Percentiles rank a stretch among this genome's conserved stretches.
These are phyloP conservation scores for Sparus aurata DNA, from an alignment of 2,797 vertebrate genomes.

Conservation along the genomic window DNA sequence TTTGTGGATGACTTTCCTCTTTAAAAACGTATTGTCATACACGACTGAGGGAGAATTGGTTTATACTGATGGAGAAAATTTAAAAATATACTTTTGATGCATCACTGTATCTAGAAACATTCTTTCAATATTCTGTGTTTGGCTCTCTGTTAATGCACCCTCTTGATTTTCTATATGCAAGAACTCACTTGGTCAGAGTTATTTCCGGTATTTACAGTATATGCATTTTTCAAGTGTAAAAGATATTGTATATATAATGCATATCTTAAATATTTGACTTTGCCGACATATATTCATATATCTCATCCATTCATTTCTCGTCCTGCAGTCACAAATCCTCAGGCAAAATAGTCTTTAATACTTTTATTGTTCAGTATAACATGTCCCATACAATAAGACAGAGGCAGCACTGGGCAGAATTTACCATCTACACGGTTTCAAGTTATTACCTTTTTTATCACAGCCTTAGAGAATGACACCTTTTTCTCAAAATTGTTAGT, in stretches of 20 bases:
- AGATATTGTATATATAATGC: background rate
- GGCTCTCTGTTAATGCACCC: background rate
- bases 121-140: background rate
- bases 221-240: background rate
- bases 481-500: constrained; percentile 43
- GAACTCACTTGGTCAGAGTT: background rate
- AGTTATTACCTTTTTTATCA: constrained; percentile 41
- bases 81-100: background rate
- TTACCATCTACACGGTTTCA: constrained; percentile 48
- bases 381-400: constrained; percentile 69
- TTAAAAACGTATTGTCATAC: background rate
- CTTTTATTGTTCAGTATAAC: constrained; percentile 70
- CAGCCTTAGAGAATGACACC: constrained; percentile 36
- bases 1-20: background rate
- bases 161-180: background rate
- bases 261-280: background rate
- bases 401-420: constrained; percentile 58
- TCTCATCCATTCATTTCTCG: background rate
- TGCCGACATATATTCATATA: background rate
- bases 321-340: background rate
- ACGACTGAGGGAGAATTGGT: background rate
- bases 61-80: background rate
- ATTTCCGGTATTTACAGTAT: background rate
- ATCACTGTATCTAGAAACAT: background rate
- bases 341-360: constrained; percentile 29